These are phyloP conservation scores for Meganola albula DNA, from an alignment of 2,888 invertebrate genomes.

Conservation along the genomic window DNA sequence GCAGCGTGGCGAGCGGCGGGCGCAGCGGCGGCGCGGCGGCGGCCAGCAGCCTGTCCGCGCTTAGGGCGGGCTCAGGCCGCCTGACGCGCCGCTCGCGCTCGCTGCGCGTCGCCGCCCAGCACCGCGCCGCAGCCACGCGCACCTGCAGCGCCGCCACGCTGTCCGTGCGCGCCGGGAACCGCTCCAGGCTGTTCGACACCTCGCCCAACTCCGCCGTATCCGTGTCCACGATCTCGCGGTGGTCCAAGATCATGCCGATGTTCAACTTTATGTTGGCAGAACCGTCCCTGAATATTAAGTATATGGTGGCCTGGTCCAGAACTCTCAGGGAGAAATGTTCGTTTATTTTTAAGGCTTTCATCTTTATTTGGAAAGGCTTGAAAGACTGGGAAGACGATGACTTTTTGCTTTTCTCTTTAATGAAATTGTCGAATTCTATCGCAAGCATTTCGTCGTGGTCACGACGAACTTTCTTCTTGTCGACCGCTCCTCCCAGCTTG, in stretches of 20 bases:
- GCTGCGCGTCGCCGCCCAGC: too few relatives aligned
- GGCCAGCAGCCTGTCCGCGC: too few relatives aligned
- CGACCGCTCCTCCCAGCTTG: background rate
- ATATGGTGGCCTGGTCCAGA: slow-evolving; percentile 43
- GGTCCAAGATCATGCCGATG: slow-evolving; percentile 54
- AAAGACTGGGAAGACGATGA: slow-evolving; percentile 33
- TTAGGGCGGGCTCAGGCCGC: too few relatives aligned
- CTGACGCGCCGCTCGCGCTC: too few relatives aligned
- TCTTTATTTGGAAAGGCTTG: slow-evolving; percentile 42
- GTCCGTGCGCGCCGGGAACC: slow-evolving; percentile 20
- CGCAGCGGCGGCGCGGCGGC: too few relatives aligned
- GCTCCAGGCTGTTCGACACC: slow-evolving; percentile 38
- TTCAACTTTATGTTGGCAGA: slow-evolving; percentile 36
- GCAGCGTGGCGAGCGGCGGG: too few relatives aligned
- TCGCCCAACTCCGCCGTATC: slow-evolving; percentile 29
- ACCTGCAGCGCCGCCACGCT: too few relatives aligned
- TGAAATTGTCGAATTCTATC: slow-evolving; percentile 41
- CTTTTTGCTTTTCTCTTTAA: slow-evolving; percentile 35
- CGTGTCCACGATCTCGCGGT: slow-evolving; percentile 53
- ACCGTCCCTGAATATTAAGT: slow-evolving; percentile 38
- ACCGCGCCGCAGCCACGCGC: too few relatives aligned
- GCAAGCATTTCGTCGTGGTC: slow-evolving; percentile 24
- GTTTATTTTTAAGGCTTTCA: slow-evolving; percentile 47
- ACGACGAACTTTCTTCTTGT: background rate
- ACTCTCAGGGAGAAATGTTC: slow-evolving; percentile 45